Evolutionary conservation across 2,888 invertebrate species (phyloP).

Genomic region (Ctena decussata): DNA sequence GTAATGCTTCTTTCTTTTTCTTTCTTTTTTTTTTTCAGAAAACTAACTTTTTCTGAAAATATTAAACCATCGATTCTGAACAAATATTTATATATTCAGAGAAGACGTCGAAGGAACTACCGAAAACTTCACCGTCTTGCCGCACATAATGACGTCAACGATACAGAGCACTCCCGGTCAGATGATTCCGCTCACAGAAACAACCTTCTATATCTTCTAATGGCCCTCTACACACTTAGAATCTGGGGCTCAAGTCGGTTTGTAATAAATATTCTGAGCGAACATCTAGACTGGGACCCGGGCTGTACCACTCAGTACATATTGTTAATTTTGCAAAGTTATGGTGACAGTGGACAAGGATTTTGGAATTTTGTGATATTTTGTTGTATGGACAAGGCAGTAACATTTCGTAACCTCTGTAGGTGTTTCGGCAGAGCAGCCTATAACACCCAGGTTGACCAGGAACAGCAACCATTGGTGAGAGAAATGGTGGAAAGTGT

Average conservation of each 20-base stretch:
- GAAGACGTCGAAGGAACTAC: background rate
- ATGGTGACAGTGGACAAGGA: constrained; percentile 59
- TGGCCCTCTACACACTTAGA: constrained; percentile 42
- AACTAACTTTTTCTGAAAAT: too few species aligned
- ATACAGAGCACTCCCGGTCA: background rate
- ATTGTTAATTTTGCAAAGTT: constrained; percentile 46
- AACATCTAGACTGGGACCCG: background rate
- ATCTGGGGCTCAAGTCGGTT: constrained; percentile 58
- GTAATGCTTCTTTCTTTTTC: too few species aligned
- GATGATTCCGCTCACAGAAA: background rate
- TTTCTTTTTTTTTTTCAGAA: too few species aligned
- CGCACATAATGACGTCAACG: background rate
- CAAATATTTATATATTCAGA: too few species aligned
- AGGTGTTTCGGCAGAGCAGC: background rate
- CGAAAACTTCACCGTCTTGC: background rate
- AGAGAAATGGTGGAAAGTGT: background rate
- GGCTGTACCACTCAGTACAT: constrained; percentile 11
- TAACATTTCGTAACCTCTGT: background rate
- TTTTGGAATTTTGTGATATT: constrained; percentile 61
- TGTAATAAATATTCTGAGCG: constrained; percentile 12
- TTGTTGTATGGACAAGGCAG: constrained; percentile 49
- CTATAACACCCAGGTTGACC: background rate
- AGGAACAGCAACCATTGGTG: background rate
- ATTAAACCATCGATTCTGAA: too few species aligned
- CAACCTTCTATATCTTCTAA: constrained; percentile 39